Conservation (phyloP, 1,140 invertebrate genomes). For the Gryllus bimaculatus region DNA sequence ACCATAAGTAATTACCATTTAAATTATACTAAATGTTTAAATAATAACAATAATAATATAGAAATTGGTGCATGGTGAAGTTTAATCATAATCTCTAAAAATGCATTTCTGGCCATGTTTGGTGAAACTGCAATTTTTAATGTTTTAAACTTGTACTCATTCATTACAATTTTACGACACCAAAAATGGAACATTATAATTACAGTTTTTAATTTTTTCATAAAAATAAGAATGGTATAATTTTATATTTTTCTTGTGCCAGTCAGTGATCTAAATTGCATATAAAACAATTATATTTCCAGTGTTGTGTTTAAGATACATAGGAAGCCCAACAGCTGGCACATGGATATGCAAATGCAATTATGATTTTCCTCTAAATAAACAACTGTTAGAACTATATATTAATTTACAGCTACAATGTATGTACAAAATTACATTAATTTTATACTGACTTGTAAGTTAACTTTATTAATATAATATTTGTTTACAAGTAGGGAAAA, state of each 20-base stretch:
- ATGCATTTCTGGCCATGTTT: no score
- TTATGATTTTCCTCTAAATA: background rate
- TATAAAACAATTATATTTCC: no score
- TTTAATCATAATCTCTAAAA: background rate
- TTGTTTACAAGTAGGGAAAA: background rate
- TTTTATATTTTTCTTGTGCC: no score
- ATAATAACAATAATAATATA: background rate
- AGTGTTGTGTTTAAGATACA: no score
- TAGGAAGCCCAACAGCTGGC: background rate
- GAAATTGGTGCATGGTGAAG: background rate
- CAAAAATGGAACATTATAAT: no score
- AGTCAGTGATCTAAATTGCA: no score
- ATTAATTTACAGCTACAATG: background rate
- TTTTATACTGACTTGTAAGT: constrained; percentile 2
- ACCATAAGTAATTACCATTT: background rate
- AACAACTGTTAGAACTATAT: background rate
- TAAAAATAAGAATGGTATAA: no score
- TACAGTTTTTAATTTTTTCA: no score
- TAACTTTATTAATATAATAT: background rate
- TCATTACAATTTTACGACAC: no score
- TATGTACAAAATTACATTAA: background rate
- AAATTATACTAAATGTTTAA: background rate
- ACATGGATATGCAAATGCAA: background rate
- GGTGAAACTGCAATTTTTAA: no score
- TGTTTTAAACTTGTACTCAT: no score